These are phyloP conservation scores for Ptychodera flava DNA, from an alignment of 35 echinoderm and acorn worm species.

Conservation along the genomic window DNA sequence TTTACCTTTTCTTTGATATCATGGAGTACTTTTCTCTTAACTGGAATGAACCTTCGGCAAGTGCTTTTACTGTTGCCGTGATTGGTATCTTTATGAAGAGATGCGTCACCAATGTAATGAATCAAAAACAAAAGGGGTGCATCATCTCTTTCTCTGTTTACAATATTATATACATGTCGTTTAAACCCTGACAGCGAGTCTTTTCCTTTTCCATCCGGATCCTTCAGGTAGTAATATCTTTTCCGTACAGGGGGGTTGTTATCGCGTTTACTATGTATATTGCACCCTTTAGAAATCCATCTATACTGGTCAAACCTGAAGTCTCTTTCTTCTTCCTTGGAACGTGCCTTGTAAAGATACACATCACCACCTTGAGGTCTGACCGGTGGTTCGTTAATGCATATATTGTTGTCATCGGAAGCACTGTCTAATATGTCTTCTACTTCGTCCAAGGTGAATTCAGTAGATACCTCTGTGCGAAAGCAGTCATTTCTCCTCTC, in stretches of 20 bases:
- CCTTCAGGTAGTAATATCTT: background rate
- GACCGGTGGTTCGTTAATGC: background rate
- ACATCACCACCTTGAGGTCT: background rate
- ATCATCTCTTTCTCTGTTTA: background rate
- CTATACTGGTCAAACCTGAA: conserved; percentile 24
- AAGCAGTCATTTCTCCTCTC: too few species aligned
- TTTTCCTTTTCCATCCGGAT: background rate
- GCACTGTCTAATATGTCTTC: background rate
- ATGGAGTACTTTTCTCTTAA: background rate
- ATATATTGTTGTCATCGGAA: background rate
- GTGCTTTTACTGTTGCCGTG: background rate
- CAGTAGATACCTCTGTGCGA: too few species aligned
- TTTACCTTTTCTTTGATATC: background rate
- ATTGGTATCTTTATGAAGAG: background rate
- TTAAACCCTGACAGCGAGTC: background rate
- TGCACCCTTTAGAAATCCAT: conserved; percentile 24
- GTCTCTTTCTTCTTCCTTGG: conserved; percentile 24
- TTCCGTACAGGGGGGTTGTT: background rate
- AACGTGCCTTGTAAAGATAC: background rate
- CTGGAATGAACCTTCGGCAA: background rate
- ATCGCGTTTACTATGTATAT: background rate
- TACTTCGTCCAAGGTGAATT: background rate
- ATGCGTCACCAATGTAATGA: background rate
- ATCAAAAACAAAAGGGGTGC: background rate
- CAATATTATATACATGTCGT: background rate